Evolutionary conservation across 2,888 invertebrate genomes (phyloP), one percentile per base, ranked within the genome.

Genomic region (Ormia ochracea): DNA sequence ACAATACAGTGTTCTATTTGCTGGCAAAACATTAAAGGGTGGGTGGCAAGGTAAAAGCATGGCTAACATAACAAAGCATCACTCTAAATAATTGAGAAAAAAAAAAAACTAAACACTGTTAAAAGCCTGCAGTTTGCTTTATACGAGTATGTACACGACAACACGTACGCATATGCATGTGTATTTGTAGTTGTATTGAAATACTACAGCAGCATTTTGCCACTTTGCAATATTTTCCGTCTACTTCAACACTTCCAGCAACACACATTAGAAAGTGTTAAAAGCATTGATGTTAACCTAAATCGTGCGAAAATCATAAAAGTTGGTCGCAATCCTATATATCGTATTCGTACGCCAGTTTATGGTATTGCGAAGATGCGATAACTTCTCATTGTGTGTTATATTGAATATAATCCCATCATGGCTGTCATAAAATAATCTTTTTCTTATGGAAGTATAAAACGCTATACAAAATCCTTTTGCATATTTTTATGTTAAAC

Each of bases 271-370:
- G 38, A 28, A 0, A 7, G 23, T 21, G 54, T 41, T 59, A 50
- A 50, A 26, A 54, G 28, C 19, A 33, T 61, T 56, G 12, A 43
- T 73, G 54, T 45, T 54, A 72, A 63, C 33, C 31, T 72, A 21
- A 61, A 63, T 61, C 26, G 31, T 23, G 23, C 6, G n/a, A 26
- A 12, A 12, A 28, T n/a, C 63, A 63, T 63, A 61, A 63, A 72
- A 54, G 38, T 14, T 52, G 36, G 26, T 52, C 33, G 5, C 33
- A n/a, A 63, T 21, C 50, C n/a, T n/a, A n/a, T n/a, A n/a, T n/a
- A 65, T 36, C 19, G 19, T 52, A 17, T 38, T 7, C 17, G 26
- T 65, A 50, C 26, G 50, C 17, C 23, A 50, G 33, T 36, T 36
- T 23, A 36, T 65, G 50, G 23, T 36, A 10, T 14, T 21, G 21